Evolutionary conservation across 2,888 invertebrate species (phyloP), one percentile per base, ranked within the genome.

Genomic region (Aphidius colemani): DNA sequence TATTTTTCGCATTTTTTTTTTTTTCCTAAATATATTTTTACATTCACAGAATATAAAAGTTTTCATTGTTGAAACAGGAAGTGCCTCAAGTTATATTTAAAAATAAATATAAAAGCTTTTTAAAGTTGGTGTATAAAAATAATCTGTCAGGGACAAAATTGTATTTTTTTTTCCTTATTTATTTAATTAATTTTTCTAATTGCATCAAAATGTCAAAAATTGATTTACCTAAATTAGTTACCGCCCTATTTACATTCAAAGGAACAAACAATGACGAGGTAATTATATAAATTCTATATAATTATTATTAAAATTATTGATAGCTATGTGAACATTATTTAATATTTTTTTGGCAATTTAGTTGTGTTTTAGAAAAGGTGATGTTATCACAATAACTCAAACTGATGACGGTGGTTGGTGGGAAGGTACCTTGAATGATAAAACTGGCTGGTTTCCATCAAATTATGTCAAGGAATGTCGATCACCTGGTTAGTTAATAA

Each of bases 401-500:
- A 89, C 89, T 65, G 92, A 95, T 77, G 97, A 98, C 77, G 98
- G 97, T 61, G 98, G 98, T 51, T 98, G 98, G 98, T 99, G 98
- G 98, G 99, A 99, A 85, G 98, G 98, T 10, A 98, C 98, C 7
- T 85, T 98, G 57, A 90, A 91, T 67, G 96, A 94, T 72, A 94
- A 93, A 81, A 98, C 98, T 69, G 98, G 97, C 76, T 98, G 98
- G 98, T 98, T 98, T 85, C 98, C 98, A 67, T 94, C 95, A 79
- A 98, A 98, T 85, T 98, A 97, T 87, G 96, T 96, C 67, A 92
- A 92, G 78, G 96, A 96, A 84, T 90, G 89, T 80, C 93, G 92
- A 86, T 86, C 88, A 85, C 81, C 82, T 82, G 84, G 85, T 86
- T 72, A 73, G 67, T 58, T 62, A 62, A 62, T 61, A 43, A n/a